Conservation (phyloP, 2,797 vertebrate genomes). For the Aeoliscus strigatus region DNA sequence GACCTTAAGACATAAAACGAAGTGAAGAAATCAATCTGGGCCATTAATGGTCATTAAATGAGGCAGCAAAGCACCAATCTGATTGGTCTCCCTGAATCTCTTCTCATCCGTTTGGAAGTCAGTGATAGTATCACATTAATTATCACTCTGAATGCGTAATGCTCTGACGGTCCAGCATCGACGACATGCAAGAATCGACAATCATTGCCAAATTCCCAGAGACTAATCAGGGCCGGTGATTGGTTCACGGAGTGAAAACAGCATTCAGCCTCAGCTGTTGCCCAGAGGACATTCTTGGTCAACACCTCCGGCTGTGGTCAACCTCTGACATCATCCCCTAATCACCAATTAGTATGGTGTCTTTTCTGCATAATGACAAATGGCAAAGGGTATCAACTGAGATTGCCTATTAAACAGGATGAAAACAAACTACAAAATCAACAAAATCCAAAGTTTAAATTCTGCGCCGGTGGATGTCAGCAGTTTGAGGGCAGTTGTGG, state of each 20-base stretch:
- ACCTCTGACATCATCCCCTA: conserved; percentile 56
- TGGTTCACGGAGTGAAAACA: conserved; percentile 40
- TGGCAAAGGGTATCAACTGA: conserved; percentile 18
- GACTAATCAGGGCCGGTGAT: conserved; percentile 48
- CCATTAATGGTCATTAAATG: no score
- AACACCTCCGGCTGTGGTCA: conserved; percentile 19
- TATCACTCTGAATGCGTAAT: conserved; percentile 3
- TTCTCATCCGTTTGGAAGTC: conserved; percentile 7
- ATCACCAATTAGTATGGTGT: conserved; percentile 66
- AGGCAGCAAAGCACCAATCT: no score
- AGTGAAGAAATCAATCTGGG: no score
- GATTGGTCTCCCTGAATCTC: neutral
- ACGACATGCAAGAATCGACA: conserved; percentile 42
- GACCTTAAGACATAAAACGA: no score
- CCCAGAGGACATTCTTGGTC: conserved; percentile 41
- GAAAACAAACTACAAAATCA: conserved; percentile 19
- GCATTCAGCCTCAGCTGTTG: conserved; percentile 14
- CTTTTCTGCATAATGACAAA: conserved; percentile 43
- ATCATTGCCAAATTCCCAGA: conserved; percentile 29
- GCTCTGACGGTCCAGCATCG: conserved; percentile 5
- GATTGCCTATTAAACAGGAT: conserved; percentile 31
- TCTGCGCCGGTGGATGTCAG: conserved; percentile 10
- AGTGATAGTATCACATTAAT: conserved; percentile 2
- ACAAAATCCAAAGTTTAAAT: conserved; percentile 10
- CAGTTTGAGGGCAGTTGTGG: conserved; percentile 39